Evolutionary conservation across 2,888 invertebrate species (phyloP).

Genomic region (Formica aserva): DNA sequence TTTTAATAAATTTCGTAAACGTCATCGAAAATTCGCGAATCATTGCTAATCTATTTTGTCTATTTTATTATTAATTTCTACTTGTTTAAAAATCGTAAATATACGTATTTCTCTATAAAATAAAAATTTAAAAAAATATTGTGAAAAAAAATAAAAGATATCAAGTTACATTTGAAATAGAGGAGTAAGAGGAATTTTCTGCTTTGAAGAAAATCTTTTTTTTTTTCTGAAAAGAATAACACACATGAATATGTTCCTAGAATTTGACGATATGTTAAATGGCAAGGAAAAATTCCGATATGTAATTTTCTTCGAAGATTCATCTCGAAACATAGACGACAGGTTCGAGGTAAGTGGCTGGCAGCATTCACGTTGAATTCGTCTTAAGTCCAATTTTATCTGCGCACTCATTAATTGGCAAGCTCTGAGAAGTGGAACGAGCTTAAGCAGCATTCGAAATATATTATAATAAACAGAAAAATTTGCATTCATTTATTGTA

Average conservation of each 20-base stretch:
- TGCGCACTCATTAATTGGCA: conserved; percentile 18
- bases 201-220: neutral
- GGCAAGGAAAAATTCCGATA: neutral
- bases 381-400: conserved; percentile 50
- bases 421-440: conserved; percentile 8
- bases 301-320: conserved; percentile 22
- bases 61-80: conserved; percentile 3
- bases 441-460: neutral
- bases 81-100: neutral
- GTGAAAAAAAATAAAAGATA: neutral
- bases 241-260: neutral
- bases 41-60: neutral
- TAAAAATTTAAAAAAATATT: neutral
- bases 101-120: neutral
- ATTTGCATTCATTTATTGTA: neutral
- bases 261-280: neutral
- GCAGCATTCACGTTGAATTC: neutral
- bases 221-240: neutral
- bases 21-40: neutral
- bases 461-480: neutral
- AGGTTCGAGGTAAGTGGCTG: neutral
- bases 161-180: neutral
- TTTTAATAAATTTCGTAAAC: conserved; percentile 21
- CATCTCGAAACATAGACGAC: neutral
- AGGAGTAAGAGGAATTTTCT: neutral